Percentiles rank a stretch among this genome's conserved stretches.
phyloP scores from a whole-genome alignment of 2,113 vertebrate species.

The Mola mola region DNA sequence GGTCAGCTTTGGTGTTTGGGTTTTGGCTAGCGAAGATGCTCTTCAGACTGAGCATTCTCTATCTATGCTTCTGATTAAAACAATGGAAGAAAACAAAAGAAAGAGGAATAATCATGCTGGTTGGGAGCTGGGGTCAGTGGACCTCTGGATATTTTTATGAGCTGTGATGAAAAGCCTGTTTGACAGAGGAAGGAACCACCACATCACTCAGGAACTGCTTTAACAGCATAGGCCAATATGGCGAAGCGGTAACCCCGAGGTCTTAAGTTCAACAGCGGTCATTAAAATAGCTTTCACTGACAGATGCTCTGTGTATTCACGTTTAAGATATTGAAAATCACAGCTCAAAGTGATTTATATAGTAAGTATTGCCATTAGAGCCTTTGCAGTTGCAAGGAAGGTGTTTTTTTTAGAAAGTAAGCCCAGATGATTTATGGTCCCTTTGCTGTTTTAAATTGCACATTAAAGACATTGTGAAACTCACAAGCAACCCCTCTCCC shows the following conservation, averaged over 20 bases:
- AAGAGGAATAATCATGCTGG: constrained; percentile 1
- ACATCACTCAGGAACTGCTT: constrained; percentile 72
- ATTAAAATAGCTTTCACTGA: constrained; percentile 74
- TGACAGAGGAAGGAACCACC: constrained; percentile 61
- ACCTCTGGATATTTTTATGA: constrained; percentile 71
- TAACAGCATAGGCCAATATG: constrained; percentile 54
- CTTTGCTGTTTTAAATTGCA: constrained; percentile 53
- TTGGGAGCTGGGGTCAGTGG: constrained; percentile 21
- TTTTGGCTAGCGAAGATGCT: not conserved
- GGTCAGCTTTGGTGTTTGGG: constrained; percentile 1
- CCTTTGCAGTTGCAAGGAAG: constrained; percentile 61
- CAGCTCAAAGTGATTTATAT: constrained; percentile 72
- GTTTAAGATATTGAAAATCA: constrained; percentile 74
- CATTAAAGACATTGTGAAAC: constrained; percentile 62
- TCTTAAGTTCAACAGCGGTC: constrained; percentile 62
- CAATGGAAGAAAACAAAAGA: constrained; percentile 27
- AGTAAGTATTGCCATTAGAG: constrained; percentile 57
- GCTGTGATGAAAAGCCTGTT: constrained; percentile 57
- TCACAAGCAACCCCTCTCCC: constrained; percentile 12
- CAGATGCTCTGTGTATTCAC: constrained; percentile 74
- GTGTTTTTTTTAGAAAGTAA: constrained; percentile 62
- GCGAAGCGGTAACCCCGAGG: constrained; percentile 47
- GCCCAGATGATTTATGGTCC: constrained; percentile 64
- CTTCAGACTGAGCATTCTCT: constrained; percentile 9
- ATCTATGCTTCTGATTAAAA: constrained; percentile 43